Evolutionary conservation across 2,113 vertebrate species (phyloP).

Genomic region (Pterocles burchelli): DNA sequence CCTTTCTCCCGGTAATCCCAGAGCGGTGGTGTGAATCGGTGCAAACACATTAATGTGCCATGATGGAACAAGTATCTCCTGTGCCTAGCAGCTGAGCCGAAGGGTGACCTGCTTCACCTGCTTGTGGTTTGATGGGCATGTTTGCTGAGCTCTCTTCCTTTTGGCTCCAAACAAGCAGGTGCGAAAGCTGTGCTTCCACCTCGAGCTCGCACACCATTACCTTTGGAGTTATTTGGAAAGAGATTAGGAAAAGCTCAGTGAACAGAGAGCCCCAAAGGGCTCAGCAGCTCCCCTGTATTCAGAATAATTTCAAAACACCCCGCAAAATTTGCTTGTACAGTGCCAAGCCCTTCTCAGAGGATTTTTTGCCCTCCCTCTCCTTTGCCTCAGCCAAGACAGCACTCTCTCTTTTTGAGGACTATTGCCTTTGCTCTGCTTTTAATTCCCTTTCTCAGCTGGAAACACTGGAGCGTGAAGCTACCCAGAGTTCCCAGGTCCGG

Average conservation of each 20-base stretch:
- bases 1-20: background rate
- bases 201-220: rapidly evolving
- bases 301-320: background rate
- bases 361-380: background rate
- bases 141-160: background rate
- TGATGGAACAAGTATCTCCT: background rate
- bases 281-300: background rate
- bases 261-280: background rate
- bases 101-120: background rate
- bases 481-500: background rate
- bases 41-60: background rate
- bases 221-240: background rate
- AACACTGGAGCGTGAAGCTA: background rate
- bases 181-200: background rate
- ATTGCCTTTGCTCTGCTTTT: background rate
- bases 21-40: background rate
- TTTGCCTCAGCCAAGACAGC: background rate
- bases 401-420: background rate
- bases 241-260: background rate
- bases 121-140: background rate
- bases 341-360: background rate
- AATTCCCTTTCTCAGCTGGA: background rate
- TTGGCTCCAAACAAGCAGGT: background rate
- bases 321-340: background rate
- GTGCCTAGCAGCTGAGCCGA: background rate